These are phyloP conservation scores for Rhea pennata DNA, from an alignment of 2,113 vertebrate genomes.

Conservation along the genomic window DNA sequence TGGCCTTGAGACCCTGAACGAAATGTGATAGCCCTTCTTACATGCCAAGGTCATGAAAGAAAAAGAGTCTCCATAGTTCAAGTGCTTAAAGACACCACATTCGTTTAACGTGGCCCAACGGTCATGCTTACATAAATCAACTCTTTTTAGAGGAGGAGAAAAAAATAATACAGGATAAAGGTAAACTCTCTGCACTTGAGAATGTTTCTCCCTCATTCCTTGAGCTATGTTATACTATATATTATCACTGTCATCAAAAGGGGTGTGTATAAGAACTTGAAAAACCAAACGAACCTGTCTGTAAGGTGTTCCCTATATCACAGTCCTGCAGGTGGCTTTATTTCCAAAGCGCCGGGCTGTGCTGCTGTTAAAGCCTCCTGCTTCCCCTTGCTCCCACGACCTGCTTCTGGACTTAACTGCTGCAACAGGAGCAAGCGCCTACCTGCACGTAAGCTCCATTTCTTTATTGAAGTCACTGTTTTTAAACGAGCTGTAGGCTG, in stretches of 20 bases:
- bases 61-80: background rate
- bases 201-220: background rate
- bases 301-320: constrained; percentile 68
- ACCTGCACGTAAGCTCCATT: constrained; percentile 71
- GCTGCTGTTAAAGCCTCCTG: constrained; percentile 34
- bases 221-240: constrained; percentile 30
- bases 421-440: background rate
- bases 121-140: background rate
- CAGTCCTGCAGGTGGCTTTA: constrained; percentile 69
- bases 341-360: constrained; percentile 32
- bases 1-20: background rate
- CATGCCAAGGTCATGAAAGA: background rate
- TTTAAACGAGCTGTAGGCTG: background rate
- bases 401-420: constrained; percentile 48
- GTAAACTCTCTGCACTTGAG: constrained; percentile 47
- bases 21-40: background rate
- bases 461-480: background rate
- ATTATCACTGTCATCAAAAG: constrained; percentile 73
- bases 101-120: background rate
- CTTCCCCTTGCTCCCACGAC: constrained; percentile 42
- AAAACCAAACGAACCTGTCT: constrained; percentile 79
- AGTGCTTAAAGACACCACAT: background rate
- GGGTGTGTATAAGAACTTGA: constrained; percentile 74
- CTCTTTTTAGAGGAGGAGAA: background rate
- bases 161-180: background rate